phyloP scores from a whole-genome alignment of 1,140 invertebrate species.

The Berghia stephanieae region DNA sequence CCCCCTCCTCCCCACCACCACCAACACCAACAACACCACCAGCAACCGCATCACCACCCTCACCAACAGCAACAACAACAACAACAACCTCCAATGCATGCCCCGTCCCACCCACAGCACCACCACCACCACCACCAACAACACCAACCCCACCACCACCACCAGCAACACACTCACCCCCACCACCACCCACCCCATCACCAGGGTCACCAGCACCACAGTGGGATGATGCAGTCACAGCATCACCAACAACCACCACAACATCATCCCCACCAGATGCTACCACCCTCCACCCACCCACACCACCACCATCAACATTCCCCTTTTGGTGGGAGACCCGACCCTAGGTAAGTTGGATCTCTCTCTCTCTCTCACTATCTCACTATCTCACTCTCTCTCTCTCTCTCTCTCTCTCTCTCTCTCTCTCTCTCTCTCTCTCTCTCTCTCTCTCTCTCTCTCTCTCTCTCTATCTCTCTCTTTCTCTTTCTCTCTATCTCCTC shows the following conservation, averaged over 20 bases:
- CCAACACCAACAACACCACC: not conserved
- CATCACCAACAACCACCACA: not conserved
- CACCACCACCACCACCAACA: not conserved
- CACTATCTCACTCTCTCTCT: not conserved
- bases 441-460: no score
- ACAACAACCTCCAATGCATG: not conserved
- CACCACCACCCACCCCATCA: not conserved
- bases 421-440: no score
- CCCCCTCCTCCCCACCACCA: not conserved
- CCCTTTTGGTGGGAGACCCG: not conserved
- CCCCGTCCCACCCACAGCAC: not conserved
- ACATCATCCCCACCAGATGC: not conserved
- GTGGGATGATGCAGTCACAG: slow-evolving; percentile 16
- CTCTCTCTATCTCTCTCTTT: no score
- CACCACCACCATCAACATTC: slow-evolving; percentile 24
- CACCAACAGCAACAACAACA: not conserved
- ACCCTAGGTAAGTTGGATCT: not conserved
- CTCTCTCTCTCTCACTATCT: not conserved
- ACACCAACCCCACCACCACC: not conserved
- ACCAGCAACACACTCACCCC: not conserved
- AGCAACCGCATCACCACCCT: not conserved
- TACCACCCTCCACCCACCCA: not conserved
- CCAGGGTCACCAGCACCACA: slow-evolving; percentile 17
- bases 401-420: not conserved
- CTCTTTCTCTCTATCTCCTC: no score